Evolutionary conservation across 1,140 invertebrate species (phyloP).

Genomic region (Lucilia cuprina): DNA sequence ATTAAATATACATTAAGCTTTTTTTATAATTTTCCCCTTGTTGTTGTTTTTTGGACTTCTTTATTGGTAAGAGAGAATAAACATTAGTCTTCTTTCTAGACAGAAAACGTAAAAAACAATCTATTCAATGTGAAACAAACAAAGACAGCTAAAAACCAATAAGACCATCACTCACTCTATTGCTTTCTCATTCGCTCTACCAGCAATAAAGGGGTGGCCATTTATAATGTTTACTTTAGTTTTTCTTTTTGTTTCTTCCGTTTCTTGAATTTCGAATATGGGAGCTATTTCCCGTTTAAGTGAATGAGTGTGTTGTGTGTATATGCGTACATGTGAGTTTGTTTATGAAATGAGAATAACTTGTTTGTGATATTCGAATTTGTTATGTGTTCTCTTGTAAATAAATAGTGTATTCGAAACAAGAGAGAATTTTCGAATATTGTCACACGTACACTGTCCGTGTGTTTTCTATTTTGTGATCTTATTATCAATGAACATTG

Average conservation of each 20-base stretch:
- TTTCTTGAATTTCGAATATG: slow-evolving; percentile 6
- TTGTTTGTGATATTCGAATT: slow-evolving; percentile 20
- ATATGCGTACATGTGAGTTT: background rate
- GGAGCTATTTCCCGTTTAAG: background rate
- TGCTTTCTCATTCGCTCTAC: background rate
- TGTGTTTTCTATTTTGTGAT: slow-evolving; percentile 9
- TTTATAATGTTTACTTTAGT: background rate
- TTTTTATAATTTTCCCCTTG: slow-evolving; percentile 6
- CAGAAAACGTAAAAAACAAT: background rate
- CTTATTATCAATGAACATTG: background rate
- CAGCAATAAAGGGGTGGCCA: slow-evolving; percentile 4
- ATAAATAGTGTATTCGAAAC: background rate
- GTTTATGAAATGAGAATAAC: background rate
- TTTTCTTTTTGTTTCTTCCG: background rate
- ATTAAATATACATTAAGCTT: slow-evolving; percentile 29
- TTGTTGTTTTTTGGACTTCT: background rate
- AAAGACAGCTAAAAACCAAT: slow-evolving; percentile 19
- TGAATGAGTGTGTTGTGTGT: background rate
- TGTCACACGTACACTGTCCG: slow-evolving; percentile 29
- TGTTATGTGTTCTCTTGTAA: background rate
- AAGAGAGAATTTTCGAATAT: slow-evolving; percentile 14
- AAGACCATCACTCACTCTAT: background rate
- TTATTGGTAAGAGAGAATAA: background rate
- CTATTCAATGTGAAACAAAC: background rate
- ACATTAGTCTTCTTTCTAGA: background rate